Percentiles rank a stretch among this genome's conserved stretches.
Conservation (phyloP, 2,113 vertebrate genomes). For the Macrotis lagotis region DNA sequence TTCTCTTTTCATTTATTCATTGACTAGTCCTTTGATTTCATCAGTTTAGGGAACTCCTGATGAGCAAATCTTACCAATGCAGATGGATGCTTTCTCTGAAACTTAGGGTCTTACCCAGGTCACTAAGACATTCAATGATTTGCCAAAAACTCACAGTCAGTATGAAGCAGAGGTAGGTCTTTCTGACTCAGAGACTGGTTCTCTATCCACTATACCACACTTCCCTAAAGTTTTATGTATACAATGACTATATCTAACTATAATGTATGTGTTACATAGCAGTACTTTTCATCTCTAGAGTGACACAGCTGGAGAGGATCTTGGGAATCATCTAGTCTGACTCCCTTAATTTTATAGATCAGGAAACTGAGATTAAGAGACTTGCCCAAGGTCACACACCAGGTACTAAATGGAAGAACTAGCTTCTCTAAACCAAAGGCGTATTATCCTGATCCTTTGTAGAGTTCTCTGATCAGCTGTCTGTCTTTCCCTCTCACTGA, state of each 20-base stretch:
- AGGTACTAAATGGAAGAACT: too few species aligned
- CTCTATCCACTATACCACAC: too few species aligned
- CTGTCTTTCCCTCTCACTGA: conserved; percentile 39
- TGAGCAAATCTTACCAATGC: background rate
- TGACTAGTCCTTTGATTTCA: background rate
- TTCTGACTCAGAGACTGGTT: too few species aligned
- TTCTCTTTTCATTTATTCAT: background rate
- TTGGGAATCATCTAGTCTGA: too few species aligned
- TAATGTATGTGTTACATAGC: background rate
- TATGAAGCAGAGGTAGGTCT: too few species aligned
- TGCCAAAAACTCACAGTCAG: too few species aligned
- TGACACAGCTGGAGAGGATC: too few species aligned
- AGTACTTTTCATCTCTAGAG: conserved; percentile 13
- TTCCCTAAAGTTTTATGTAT: too few species aligned
- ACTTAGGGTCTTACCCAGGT: background rate
- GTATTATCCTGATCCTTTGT: background rate
- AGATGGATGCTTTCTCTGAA: background rate
- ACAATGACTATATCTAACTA: too few species aligned
- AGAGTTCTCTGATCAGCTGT: conserved; percentile 16
- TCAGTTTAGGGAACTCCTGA: background rate
- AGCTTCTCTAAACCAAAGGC: conserved; percentile 52
- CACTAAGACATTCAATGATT: background rate
- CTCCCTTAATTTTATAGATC: too few species aligned
- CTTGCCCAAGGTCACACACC: too few species aligned
- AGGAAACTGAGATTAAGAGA: too few species aligned